Evolutionary conservation across 2,797 vertebrate genomes (phyloP).

Genomic region (Ceryle rudis): DNA sequence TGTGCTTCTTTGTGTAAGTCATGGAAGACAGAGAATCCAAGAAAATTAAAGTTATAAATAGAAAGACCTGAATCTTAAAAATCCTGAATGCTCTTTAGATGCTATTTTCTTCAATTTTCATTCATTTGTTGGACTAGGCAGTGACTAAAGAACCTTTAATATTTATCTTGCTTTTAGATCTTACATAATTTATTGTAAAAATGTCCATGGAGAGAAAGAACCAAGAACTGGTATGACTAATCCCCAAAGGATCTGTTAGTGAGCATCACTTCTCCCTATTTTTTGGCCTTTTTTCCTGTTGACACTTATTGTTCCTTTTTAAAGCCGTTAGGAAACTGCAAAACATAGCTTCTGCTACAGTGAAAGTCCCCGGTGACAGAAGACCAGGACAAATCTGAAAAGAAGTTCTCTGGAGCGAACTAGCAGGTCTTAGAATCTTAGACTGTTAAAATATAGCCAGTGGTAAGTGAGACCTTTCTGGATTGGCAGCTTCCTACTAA

Average conservation of each 20-base stretch:
- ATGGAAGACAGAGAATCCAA: background rate
- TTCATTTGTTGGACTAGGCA: background rate
- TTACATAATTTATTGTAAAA: background rate
- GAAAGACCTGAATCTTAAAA: background rate
- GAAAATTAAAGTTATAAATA: conserved; percentile 33
- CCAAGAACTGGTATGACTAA: background rate
- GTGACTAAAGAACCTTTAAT: background rate
- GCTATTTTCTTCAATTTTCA: background rate
- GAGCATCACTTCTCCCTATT: background rate
- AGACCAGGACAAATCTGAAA: background rate
- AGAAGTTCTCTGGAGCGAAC: background rate
- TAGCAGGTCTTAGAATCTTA: background rate
- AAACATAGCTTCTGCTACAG: background rate
- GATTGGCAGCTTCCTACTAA: background rate
- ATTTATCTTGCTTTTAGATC: conserved; percentile 18
- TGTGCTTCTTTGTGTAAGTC: background rate
- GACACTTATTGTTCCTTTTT: conserved; percentile 29
- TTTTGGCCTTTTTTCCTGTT: conserved; percentile 50
- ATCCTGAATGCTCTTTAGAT: background rate
- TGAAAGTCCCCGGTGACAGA: background rate
- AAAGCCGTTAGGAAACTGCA: conserved; percentile 14
- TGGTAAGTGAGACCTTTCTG: background rate
- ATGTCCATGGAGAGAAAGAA: background rate
- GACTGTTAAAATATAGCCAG: background rate
- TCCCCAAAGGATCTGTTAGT: background rate